A percentile compares a stretch with the other conserved stretches of the same genome.
Conservation (phyloP, 2,888 invertebrate species). For the Oxystoma pomonae region DNA sequence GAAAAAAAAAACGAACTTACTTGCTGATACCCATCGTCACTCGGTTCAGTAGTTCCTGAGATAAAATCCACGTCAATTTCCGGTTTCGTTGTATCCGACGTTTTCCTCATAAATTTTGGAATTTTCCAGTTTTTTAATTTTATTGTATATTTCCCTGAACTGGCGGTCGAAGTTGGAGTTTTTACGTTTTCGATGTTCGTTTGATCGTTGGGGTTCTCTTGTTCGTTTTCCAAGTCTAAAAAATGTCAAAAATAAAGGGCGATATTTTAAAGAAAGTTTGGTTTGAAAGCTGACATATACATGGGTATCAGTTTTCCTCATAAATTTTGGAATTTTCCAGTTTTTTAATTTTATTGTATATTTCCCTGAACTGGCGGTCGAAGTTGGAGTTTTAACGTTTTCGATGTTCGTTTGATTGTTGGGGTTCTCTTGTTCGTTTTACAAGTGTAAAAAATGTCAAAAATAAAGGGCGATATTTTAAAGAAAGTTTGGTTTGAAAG, state of each 20-base stretch:
- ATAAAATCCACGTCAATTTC: conserved; percentile 38
- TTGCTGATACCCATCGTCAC: conserved; percentile 37
- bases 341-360: conserved; percentile 55
- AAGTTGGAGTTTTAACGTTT: conserved; percentile 63
- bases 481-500: no score
- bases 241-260: no score
- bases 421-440: conserved; percentile 51
- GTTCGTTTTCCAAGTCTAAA: conserved; percentile 44
- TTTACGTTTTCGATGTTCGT: conserved; percentile 52
- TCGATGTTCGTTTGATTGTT: conserved; percentile 47
- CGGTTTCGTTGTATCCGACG: conserved; percentile 34
- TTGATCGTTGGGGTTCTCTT: conserved; percentile 50
- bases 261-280: no score
- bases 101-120: conserved; percentile 62
- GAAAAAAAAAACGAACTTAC: conserved; percentile 20
- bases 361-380: conserved; percentile 58
- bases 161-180: conserved; percentile 65
- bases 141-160: conserved; percentile 52
- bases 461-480: no score
- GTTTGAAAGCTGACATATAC: no score
- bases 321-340: conserved; percentile 67
- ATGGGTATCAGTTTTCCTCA: conserved; percentile 63
- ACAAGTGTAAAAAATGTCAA: conserved; percentile 20
- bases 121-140: conserved; percentile 66
- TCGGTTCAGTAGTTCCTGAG: conserved; percentile 28